Evolutionary conservation across 1,140 invertebrate species (phyloP).

Genomic region (Phymorhynchus buccinoides): DNA sequence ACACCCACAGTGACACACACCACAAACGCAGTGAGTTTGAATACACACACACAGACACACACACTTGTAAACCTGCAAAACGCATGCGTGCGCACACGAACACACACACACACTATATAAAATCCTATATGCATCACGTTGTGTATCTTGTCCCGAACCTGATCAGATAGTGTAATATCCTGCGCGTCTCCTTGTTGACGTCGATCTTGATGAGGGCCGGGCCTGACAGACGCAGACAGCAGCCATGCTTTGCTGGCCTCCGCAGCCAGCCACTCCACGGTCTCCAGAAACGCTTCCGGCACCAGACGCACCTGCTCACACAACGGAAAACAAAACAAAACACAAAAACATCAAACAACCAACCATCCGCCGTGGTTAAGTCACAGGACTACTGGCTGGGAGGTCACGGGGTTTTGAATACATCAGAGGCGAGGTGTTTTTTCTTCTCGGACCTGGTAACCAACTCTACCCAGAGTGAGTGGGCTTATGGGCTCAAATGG

Average conservation of each 20-base stretch:
- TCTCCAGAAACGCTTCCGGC: conserved; percentile 85
- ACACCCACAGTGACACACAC: background rate
- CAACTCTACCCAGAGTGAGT: too few relatives aligned
- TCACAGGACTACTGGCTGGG: background rate
- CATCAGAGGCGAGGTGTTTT: background rate
- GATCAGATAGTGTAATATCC: conserved; percentile 88
- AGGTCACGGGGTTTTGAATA: background rate
- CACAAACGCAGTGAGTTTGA: background rate
- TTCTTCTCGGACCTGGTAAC: background rate
- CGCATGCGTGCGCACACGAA: background rate
- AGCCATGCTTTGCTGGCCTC: conserved; percentile 79
- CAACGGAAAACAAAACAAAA: conserved; percentile 70
- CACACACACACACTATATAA: background rate
- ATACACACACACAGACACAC: too few relatives aligned
- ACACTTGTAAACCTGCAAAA: background rate
- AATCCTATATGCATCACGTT: conserved; percentile 46
- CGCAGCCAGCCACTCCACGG: conserved; percentile 81
- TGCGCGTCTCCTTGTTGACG: conserved; percentile 94
- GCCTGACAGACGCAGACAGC: conserved; percentile 84
- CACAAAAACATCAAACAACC: background rate
- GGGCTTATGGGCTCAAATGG: too few relatives aligned
- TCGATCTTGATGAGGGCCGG: conserved; percentile 89
- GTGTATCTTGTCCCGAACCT: conserved; percentile 81
- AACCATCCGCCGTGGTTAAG: background rate
- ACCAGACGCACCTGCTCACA: conserved; percentile 84